Conservation (phyloP, 53 echinoderm and acorn worm species). For the Apostichopus leukothele region DNA sequence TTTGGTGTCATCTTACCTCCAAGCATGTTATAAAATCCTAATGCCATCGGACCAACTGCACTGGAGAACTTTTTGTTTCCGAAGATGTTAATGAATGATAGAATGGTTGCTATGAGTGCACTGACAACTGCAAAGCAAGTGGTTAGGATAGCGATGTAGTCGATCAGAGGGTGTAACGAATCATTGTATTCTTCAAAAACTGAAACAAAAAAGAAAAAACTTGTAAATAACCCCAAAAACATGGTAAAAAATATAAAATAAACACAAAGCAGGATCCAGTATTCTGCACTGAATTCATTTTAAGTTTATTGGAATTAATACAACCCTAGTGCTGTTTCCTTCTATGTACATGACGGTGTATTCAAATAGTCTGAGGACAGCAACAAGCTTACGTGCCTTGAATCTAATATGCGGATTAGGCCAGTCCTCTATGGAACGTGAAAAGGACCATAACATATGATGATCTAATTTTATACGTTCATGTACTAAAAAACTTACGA, state of each 20-base stretch:
- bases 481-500: too few relatives aligned
- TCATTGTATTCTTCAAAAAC: constrained; percentile 26
- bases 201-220: neutral
- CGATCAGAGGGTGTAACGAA: neutral
- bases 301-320: too few relatives aligned
- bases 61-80: neutral
- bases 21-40: constrained; percentile 33
- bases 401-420: too few relatives aligned
- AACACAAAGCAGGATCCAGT: neutral
- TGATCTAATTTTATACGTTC: too few relatives aligned
- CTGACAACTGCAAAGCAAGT: constrained; percentile 1
- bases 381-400: too few relatives aligned
- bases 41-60: constrained; percentile 9
- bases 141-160: neutral
- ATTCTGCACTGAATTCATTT: too few relatives aligned
- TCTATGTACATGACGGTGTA: too few relatives aligned
- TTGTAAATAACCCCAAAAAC: neutral
- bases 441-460: too few relatives aligned
- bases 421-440: too few relatives aligned
- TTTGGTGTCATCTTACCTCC: constrained; percentile 14
- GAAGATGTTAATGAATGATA: constrained; percentile 23
- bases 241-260: neutral
- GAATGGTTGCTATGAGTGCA: neutral
- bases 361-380: too few relatives aligned
- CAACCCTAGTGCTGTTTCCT: too few relatives aligned